phyloP scores from a whole-genome alignment of 2,113 vertebrate genomes.

The Halcyon malimbica region DNA sequence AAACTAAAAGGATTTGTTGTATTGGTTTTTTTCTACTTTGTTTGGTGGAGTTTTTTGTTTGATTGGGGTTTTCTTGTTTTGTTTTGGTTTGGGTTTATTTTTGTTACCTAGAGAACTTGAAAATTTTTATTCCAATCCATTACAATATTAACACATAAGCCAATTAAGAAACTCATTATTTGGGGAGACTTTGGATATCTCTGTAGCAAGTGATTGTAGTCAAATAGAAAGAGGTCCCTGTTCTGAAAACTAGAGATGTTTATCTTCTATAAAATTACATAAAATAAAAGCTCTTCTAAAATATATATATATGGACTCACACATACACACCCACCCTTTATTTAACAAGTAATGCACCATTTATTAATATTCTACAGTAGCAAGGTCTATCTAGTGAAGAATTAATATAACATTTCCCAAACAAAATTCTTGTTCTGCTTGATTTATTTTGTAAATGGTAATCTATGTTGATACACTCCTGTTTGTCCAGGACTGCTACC shows the following conservation, averaged over 20 bases:
- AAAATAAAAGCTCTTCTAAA: background rate
- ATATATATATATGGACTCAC: background rate
- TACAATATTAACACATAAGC: background rate
- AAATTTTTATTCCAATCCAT: background rate
- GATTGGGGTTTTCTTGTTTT: background rate
- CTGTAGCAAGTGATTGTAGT: background rate
- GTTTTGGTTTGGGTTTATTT: background rate
- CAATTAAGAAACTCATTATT: background rate
- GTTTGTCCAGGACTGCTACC: slow-evolving; percentile 34
- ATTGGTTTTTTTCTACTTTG: too few species aligned
- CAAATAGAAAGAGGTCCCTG: background rate
- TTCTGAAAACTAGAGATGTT: background rate
- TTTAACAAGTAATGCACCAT: slow-evolving; percentile 1
- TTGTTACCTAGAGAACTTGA: background rate
- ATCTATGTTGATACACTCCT: slow-evolving; percentile 39
- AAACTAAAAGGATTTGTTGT: background rate
- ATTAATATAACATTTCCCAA: slow-evolving; percentile 41
- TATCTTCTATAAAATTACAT: background rate
- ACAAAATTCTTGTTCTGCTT: slow-evolving; percentile 47
- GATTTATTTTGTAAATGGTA: slow-evolving; percentile 25
- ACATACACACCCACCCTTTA: background rate
- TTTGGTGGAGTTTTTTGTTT: background rate
- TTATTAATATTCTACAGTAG: slow-evolving; percentile 24
- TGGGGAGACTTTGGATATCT: background rate
- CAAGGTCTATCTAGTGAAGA: background rate